A percentile compares a stretch with the other conserved stretches of the same genome.
Conservation (phyloP, 2,797 vertebrate genomes). For the Amblyraja radiata region DNA sequence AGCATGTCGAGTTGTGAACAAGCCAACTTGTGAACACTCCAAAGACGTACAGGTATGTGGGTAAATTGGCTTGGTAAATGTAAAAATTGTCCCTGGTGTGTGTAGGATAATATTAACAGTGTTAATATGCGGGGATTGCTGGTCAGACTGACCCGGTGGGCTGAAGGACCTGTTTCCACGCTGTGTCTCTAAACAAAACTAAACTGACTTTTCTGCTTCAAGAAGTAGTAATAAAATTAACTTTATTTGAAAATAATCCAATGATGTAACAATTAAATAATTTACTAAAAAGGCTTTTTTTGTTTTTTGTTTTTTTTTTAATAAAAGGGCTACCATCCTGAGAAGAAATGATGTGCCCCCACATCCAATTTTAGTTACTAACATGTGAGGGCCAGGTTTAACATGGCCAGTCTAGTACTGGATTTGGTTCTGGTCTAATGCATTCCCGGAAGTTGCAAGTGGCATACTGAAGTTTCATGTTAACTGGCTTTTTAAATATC, state of each 20-base stretch:
- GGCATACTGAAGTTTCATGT: no score
- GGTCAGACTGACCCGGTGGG: no score
- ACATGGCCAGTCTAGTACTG: neutral
- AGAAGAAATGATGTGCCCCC: neutral
- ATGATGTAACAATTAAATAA: no score
- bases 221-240: neutral
- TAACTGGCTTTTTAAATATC: neutral
- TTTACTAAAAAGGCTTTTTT: neutral
- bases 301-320: no score
- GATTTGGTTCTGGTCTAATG: neutral
- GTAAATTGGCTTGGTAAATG: no score
- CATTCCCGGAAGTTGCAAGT: neutral
- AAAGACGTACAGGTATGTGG: no score
- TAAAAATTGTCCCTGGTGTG: no score
- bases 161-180: no score
- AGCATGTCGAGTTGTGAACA: neutral
- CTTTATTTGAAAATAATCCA: neutral
- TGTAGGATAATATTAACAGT: no score
- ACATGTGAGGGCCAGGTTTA: neutral
- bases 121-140: no score
- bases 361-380: neutral
- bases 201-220: neutral
- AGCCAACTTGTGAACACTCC: neutral
- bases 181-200: neutral
- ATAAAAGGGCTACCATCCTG: no score